Conservation (phyloP, 2,113 vertebrate genomes). For the Trichomycterus rosablanca region DNA sequence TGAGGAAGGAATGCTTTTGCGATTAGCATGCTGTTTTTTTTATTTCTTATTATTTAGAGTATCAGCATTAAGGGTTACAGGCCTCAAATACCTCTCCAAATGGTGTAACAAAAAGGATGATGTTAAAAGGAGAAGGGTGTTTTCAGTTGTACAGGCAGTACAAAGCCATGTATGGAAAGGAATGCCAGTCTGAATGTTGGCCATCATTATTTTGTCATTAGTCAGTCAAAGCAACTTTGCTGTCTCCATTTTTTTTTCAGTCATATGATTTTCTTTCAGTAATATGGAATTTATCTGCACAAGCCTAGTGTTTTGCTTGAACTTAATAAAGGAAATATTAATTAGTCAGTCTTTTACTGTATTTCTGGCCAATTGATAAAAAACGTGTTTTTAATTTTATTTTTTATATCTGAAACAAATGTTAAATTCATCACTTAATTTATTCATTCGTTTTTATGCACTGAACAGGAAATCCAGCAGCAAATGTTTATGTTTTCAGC, state of each 20-base stretch:
- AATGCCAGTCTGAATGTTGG: constrained; percentile 23
- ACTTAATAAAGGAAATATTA: constrained; percentile 4
- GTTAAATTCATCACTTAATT: no score
- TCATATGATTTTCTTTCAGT: background rate
- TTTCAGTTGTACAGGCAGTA: constrained; percentile 7
- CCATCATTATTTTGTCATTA: constrained; percentile 15
- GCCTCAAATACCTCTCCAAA: background rate
- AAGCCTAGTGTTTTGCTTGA: background rate
- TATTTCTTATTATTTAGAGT: no score
- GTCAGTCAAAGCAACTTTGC: background rate
- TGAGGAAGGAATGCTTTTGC: no score
- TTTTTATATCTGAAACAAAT: no score
- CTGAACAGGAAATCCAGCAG: no score
- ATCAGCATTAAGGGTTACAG: no score
- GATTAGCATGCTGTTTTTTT: no score
- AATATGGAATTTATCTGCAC: background rate
- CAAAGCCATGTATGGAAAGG: constrained; percentile 41
- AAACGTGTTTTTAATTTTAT: no score
- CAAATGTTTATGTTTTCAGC: background rate
- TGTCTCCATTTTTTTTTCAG: no score
- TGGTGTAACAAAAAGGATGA: constrained; percentile 3
- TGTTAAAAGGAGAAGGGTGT: constrained; percentile 17
- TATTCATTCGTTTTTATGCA: no score
- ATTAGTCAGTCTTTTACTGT: no score
- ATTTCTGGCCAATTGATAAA: no score